Evolutionary conservation across 2,797 vertebrate genomes (phyloP).

Genomic region (Lepus oiostolus): DNA sequence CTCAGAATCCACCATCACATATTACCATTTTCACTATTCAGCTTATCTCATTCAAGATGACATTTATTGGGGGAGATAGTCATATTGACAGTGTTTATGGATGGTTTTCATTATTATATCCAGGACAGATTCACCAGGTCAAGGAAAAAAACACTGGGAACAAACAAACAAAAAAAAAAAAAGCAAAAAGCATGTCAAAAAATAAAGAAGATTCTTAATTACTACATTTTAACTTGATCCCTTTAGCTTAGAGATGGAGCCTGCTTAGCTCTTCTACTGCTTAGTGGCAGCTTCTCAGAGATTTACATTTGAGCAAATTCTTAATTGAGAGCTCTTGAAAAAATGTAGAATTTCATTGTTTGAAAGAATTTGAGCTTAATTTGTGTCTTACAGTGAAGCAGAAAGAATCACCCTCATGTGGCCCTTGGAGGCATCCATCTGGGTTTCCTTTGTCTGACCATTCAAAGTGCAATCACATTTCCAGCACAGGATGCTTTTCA

Average conservation of each 20-base stretch:
- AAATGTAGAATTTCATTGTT: background rate
- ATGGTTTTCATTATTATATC: background rate
- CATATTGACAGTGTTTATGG: background rate
- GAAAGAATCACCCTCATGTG: conserved; percentile 44
- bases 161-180: background rate
- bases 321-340: background rate
- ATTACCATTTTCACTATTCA: background rate
- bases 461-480: conserved; percentile 35
- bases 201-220: conserved; percentile 6
- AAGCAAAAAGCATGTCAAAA: background rate
- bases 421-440: conserved; percentile 1
- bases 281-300: conserved; percentile 20
- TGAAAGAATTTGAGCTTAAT: conserved; percentile 61
- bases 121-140: background rate
- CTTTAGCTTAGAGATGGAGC: background rate
- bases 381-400: conserved; percentile 52
- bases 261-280: background rate
- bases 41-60: background rate
- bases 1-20: background rate
- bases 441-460: conserved; percentile 41
- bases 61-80: background rate
- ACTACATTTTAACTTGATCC: background rate
- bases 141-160: background rate
- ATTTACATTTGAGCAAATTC: background rate
- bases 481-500: conserved; percentile 37